Evolutionary conservation across 1,140 invertebrate genomes (phyloP), one percentile per base, ranked within the genome.

Genomic region (Ceratoteleas bidentatus): DNA sequence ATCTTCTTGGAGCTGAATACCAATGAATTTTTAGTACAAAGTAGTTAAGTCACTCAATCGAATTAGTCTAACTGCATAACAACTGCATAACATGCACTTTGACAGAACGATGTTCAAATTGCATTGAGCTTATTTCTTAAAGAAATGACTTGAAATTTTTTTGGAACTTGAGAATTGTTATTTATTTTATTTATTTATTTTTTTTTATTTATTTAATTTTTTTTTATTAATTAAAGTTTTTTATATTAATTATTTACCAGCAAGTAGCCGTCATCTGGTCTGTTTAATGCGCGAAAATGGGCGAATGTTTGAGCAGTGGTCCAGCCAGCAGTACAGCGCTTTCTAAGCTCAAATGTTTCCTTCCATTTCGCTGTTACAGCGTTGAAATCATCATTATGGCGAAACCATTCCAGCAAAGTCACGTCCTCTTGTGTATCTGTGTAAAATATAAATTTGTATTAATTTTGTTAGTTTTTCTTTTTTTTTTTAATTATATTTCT

Each of bases 381-480:
- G 32, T 32, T 3, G 16, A 61, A 32, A 32, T 66, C 45, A 14
- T 75, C 60, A 58, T 66, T 66, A 52, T 75, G 61, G 5, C 13
- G 53, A 36, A 75, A 75, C 72, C 61, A 75, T 58, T 75, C 61
- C 3, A 75, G 16, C 34, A 13, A 52, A 11, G 61, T 14, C 38
- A 11, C 15, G 16, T 75, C 61, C 14, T 75, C 33, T 64, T 9
- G 9, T 2, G 52, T 73, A n/a, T 73, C 69, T 73, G 52, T 34
- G 53, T 43, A 61, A 52, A 16, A 52, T 24, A 52, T 32, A 52
- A 24, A 32, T 52, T 24, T 52, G n/a, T 54, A n/a, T 54, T 60
- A 60, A 43, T 60, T 40, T 40, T 40, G 38, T 40, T 40, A 40
- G 38, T 40, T 40, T 40, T 40, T 40, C 38, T 40, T 3, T 40